Base-by-base conservation (phyloP, 1,140 invertebrate species). In the Chrysomallon squamiferum region DNA sequence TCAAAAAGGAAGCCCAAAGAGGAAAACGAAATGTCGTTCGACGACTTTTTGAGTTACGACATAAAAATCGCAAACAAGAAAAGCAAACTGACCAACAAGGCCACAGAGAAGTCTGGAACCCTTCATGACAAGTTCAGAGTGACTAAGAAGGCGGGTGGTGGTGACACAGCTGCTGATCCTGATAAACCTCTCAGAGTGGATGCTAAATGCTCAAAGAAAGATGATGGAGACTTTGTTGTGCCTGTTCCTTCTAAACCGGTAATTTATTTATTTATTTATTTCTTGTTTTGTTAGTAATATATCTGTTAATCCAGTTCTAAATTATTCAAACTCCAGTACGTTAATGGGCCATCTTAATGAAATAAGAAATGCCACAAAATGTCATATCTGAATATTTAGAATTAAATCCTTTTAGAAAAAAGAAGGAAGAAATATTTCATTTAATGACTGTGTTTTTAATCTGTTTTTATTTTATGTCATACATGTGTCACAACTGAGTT, bases 71-170 rank as follows among this genome's bases (percentile, higher is more conserved):
- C 56, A 3, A 15, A 41, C 11, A 62, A 77, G 64, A 69, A 66
- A 71, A 50, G 41, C 35, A 59, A 49, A 38, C 25, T 32, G 9
- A 47, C 25, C n/a, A 32, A 13, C 6, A 45, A 29, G 29, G 7
- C 38, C 29, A 7, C 29, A 0, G 49, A 56, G 20, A 25, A 11
- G n/a, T 38, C 35, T 5, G 32, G 52, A 60, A 63, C 33, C 20
- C 30, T 65, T 45, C 74, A 76, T 71, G 70, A 71, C 29, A 76
- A 76, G 33, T 76, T 76, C 33, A 79, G 75, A 59, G 60, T 75
- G 30, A 76, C 75, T 32, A 77, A 75, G 43, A 73, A 62, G 27
- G 59, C 59, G 30, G 61, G 60, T 50, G 62, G 57, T 20, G 35
- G 15, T 7, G 35, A 15, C 22, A 50, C 18, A n/a, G n/a, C 7